Evolutionary conservation across 2,113 vertebrate genomes (phyloP).

Genomic region (Tretioscincus oriximinensis): DNA sequence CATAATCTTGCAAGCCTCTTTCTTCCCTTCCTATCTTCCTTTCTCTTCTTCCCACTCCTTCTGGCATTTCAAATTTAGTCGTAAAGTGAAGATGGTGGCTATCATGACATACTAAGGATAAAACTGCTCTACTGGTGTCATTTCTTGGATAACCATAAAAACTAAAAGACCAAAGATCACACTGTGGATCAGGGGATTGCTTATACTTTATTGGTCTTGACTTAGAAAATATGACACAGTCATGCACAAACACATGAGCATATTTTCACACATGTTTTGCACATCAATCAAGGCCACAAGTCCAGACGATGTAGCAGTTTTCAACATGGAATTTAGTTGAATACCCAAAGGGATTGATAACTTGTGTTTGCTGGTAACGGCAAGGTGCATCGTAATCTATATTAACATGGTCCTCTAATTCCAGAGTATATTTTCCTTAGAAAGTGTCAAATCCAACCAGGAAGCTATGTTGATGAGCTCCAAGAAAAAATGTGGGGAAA

Average conservation of each 20-base stretch:
- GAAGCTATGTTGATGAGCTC: conserved; percentile 31
- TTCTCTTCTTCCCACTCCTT: conserved; percentile 12
- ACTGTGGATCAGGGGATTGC: conserved; percentile 71
- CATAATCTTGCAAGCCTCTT: conserved; percentile 26
- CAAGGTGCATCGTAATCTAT: conserved; percentile 37
- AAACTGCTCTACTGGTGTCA: conserved; percentile 46
- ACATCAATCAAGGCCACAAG: conserved; percentile 39
- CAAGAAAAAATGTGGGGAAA: conserved; percentile 24
- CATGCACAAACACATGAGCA: conserved; percentile 28
- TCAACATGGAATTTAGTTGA: conserved; percentile 45
- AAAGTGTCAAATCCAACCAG: conserved; percentile 41
- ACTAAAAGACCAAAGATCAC: conserved; percentile 78
- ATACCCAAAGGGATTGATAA: conserved; percentile 55
- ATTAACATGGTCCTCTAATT: conserved; percentile 52
- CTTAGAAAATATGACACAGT: conserved; percentile 48
- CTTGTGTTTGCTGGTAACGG: conserved; percentile 37
- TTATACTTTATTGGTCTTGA: conserved; percentile 59
- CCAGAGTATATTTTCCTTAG: conserved; percentile 53
- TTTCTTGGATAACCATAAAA: conserved; percentile 62
- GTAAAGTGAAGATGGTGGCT: conserved; percentile 48
- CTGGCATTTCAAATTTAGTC: conserved; percentile 45
- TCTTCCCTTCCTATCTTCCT: neutral
- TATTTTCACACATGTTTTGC: conserved; percentile 40
- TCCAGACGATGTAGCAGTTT: conserved; percentile 31
- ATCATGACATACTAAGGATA: conserved; percentile 43